These are phyloP conservation scores for Mirounga angustirostris DNA, from an alignment of 2,113 vertebrate genomes.

Conservation along the genomic window DNA sequence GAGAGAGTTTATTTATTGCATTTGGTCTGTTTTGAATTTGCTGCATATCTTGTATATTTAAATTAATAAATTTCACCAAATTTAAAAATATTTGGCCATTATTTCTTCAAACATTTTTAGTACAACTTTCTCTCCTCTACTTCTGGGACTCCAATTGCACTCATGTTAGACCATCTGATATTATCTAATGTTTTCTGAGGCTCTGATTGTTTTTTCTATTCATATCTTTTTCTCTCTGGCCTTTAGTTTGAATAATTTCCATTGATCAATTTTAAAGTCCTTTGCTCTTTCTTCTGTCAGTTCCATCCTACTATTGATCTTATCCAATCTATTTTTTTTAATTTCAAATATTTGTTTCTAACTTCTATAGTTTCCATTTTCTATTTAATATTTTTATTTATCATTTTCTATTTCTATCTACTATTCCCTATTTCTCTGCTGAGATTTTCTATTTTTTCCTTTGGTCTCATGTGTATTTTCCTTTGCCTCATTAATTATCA, in stretches of 20 bases:
- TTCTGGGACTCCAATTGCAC: background rate
- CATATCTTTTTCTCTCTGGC: background rate
- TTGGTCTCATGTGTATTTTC: background rate
- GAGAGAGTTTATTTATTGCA: background rate
- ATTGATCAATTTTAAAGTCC: background rate
- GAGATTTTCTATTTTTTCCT: background rate
- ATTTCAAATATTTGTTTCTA: slow-evolving; percentile 13
- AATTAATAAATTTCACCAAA: background rate
- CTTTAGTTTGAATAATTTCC: background rate
- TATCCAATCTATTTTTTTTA: background rate
- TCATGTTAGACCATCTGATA: background rate
- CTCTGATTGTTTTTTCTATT: background rate
- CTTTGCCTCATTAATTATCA: background rate
- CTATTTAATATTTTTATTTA: background rate
- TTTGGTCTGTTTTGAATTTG: background rate
- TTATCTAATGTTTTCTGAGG: background rate
- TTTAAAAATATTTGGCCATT: background rate
- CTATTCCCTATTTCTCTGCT: background rate
- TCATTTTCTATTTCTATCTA: background rate
- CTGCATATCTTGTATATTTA: background rate
- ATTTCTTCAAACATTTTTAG: background rate
- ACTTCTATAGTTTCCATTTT: background rate
- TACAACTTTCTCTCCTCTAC: background rate
- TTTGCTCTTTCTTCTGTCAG: background rate
- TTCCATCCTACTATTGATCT: background rate